phyloP scores from a whole-genome alignment of 2,888 invertebrate genomes.

The Acrobasis suavella region DNA sequence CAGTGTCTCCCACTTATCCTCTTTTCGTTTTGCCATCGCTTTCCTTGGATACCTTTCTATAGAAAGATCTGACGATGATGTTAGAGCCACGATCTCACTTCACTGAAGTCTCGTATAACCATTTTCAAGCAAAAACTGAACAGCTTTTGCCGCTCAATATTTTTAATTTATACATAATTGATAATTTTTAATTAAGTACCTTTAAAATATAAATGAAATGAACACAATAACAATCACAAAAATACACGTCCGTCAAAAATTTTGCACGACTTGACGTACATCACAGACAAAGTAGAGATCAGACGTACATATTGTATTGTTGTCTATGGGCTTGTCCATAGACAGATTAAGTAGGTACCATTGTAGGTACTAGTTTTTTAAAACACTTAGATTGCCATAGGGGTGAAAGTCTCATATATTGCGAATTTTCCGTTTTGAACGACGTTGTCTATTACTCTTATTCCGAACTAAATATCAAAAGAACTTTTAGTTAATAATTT shows the following conservation, averaged over 20 bases:
- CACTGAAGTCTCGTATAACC: slow-evolving; percentile 50
- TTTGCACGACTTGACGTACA: background rate
- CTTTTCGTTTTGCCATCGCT: slow-evolving; percentile 59
- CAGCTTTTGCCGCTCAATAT: slow-evolving; percentile 29
- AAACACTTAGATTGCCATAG: too few relatives aligned
- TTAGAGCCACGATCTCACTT: slow-evolving; percentile 60
- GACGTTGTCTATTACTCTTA: too few relatives aligned
- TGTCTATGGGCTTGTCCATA: too few relatives aligned
- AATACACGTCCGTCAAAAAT: slow-evolving; percentile 7
- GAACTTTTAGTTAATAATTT: too few relatives aligned
- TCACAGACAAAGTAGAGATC: background rate
- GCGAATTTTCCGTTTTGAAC: too few relatives aligned
- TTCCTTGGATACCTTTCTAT: slow-evolving; percentile 28
- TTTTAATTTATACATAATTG: background rate
- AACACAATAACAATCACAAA: slow-evolving; percentile 4
- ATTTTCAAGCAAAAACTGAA: slow-evolving; percentile 49
- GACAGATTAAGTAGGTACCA: too few relatives aligned
- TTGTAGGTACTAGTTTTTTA: too few relatives aligned
- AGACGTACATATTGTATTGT: too few relatives aligned
- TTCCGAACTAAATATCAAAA: too few relatives aligned
- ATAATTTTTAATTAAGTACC: too few relatives aligned
- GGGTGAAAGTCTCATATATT: too few relatives aligned
- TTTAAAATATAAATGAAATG: too few relatives aligned
- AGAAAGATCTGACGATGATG: slow-evolving; percentile 36
- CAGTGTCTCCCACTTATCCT: slow-evolving; percentile 71